Evolutionary conservation across 2,888 invertebrate genomes (phyloP).

Genomic region (Rhorus exstirpatorius): DNA sequence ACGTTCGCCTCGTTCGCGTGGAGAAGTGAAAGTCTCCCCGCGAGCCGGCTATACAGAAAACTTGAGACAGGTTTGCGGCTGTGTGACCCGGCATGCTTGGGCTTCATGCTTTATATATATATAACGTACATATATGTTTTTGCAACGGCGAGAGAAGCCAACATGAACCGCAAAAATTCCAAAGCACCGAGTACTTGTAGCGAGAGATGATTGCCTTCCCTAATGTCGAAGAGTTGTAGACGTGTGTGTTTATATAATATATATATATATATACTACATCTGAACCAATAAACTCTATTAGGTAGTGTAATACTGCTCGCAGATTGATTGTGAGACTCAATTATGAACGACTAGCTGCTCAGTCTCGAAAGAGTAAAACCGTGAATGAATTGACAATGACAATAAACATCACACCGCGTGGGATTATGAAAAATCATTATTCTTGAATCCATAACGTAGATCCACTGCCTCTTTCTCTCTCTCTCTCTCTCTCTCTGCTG

Average conservation of each 20-base stretch:
- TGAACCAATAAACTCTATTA: slow-evolving; percentile 1
- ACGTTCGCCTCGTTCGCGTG: slow-evolving; percentile 67
- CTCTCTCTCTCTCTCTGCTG: background rate
- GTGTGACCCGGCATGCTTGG: slow-evolving; percentile 52
- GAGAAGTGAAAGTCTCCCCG: slow-evolving; percentile 67
- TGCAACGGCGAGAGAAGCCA: slow-evolving; percentile 33
- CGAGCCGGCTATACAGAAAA: slow-evolving; percentile 42
- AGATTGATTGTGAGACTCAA: slow-evolving; percentile 14
- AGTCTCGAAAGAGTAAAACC: background rate
- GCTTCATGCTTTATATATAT: slow-evolving; percentile 5
- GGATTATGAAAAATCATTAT: slow-evolving; percentile 8
- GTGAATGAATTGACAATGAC: slow-evolving; percentile 19
- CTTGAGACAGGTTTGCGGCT: slow-evolving; percentile 65
- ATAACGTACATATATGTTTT: slow-evolving; percentile 2
- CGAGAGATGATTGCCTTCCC: slow-evolving; percentile 12
- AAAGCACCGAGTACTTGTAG: slow-evolving; percentile 7
- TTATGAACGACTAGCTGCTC: slow-evolving; percentile 20
- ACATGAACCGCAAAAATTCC: slow-evolving; percentile 30
- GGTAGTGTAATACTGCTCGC: background rate
- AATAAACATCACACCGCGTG: background rate
- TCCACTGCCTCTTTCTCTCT: background rate
- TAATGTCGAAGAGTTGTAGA: background rate
- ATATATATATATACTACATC: background rate
- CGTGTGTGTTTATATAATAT: background rate
- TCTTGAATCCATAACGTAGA: background rate